phyloP scores from a whole-genome alignment of 2,797 vertebrate genomes.

The Ptychadena robeensis region DNA sequence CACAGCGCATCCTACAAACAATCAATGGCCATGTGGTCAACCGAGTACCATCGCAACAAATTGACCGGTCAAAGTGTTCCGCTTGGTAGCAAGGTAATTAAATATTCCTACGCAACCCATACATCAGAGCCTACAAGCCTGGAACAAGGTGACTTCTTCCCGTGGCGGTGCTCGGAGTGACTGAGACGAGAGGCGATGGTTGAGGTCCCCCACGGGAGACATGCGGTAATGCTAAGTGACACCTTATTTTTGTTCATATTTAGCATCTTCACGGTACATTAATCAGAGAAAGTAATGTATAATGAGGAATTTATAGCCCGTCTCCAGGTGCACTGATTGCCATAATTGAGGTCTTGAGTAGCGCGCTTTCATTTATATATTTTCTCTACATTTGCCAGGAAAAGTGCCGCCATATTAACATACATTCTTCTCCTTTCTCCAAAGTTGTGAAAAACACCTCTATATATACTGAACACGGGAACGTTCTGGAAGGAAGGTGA shows the following conservation, averaged over 20 bases:
- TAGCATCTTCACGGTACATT: conserved; percentile 26
- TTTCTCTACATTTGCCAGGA: background rate
- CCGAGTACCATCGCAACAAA: too few relatives aligned
- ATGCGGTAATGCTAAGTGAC: conserved; percentile 21
- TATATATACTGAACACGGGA: too few relatives aligned
- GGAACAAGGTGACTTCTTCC: background rate
- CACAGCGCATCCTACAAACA: too few relatives aligned
- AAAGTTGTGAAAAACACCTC: too few relatives aligned
- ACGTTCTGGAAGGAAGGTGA: too few relatives aligned
- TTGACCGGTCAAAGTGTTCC: background rate
- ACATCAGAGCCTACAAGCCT: background rate
- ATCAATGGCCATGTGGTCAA: too few relatives aligned
- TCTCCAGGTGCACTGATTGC: background rate
- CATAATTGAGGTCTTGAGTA: background rate
- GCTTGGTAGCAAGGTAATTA: background rate
- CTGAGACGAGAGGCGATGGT: background rate
- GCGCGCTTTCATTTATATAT: background rate
- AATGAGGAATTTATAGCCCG: conserved; percentile 11
- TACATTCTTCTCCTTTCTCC: background rate
- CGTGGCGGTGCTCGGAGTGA: background rate
- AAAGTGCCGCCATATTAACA: background rate
- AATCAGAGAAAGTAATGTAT: conserved; percentile 8
- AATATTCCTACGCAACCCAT: background rate
- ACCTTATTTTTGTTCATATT: conserved; percentile 25
- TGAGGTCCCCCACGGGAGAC: background rate